Evolutionary conservation across 1,140 invertebrate genomes (phyloP), one percentile per base, ranked within the genome.

Genomic region (Harpegnathos saltator): DNA sequence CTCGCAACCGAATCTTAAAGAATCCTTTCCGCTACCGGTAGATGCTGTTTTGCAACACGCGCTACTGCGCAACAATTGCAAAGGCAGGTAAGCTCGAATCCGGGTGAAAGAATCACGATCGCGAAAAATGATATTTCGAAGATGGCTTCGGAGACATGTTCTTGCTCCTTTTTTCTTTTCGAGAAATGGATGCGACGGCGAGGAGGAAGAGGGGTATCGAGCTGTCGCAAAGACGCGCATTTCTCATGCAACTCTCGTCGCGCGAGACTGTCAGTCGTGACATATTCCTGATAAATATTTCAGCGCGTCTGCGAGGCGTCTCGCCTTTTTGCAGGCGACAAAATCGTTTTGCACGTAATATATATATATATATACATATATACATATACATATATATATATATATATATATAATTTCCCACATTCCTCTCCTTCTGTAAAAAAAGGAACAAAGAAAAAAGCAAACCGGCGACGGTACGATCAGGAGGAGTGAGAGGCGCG

Each of bases 361-460:
- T 77, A 58, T 54, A 33, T 44, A 59, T 48, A 86, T 83, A 86
- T n/a, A n/a, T n/a, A n/a, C n/a, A n/a, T 44, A 59, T 48, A 86
- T 83, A 86, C n/a, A n/a, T n/a, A n/a, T n/a, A n/a, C n/a, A n/a
- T n/a, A n/a, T n/a, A n/a, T 44, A 59, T 48, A 86, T 83, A 78
- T 56, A 24, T 77, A 58, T 54, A 33, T 44, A 59, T 48, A 86
- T 83, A 86, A 83, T 83, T 63, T 66, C 44, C 44, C 66, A 50
- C 38, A 33, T 1, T 33, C 38, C 7, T 44, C 38, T 33, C 48
- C 48, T 61, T 61, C 58, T 29, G 50, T 66, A 58, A 82, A 80
- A 44, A 44, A 44, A 44, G 9, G 11, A 9, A 3, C 3, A 44
- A 9, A 11, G 38, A 44, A 44, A 44, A 44, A 44, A 44, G 38